Conservation (phyloP, 2,797 vertebrate genomes). For the Denticeps clupeoides region DNA sequence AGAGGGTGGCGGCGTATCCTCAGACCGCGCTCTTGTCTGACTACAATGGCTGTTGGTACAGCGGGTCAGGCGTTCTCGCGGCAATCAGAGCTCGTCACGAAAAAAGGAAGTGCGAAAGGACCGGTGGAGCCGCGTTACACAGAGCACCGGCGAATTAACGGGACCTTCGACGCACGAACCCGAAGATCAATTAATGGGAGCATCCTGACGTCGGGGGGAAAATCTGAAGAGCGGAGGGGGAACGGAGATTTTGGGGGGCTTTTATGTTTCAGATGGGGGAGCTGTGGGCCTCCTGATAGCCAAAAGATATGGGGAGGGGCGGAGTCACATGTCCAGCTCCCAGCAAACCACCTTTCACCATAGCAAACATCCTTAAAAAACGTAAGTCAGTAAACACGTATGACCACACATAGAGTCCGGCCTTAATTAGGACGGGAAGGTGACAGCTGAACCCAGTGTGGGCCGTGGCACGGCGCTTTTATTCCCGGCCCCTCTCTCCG, state of each 20-base stretch:
- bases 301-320: constrained; percentile 59
- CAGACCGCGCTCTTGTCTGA: constrained; percentile 10
- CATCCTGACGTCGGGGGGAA: constrained; percentile 34
- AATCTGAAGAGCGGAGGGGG: constrained; percentile 3
- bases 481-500: too few species aligned
- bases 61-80: constrained; percentile 42
- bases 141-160: constrained; percentile 47
- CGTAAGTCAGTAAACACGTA: constrained; percentile 11
- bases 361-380: too few species aligned
- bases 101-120: constrained; percentile 41
- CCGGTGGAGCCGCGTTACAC: constrained; percentile 42
- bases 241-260: constrained; percentile 18
- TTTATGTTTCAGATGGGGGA: background rate
- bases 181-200: constrained; percentile 55
- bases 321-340: constrained; percentile 56
- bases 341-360: too few species aligned
- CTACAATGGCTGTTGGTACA: constrained; percentile 21
- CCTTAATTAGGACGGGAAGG: constrained; percentile 20
- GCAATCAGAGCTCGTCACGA: constrained; percentile 42
- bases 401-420: constrained; percentile 4
- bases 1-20: too few species aligned
- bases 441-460: constrained; percentile 3
- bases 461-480: constrained; percentile 3
- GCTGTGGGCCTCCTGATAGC: background rate
- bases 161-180: constrained; percentile 46